Conservation (phyloP, 2,888 invertebrate species). For the Eupithecia pulchellata region DNA sequence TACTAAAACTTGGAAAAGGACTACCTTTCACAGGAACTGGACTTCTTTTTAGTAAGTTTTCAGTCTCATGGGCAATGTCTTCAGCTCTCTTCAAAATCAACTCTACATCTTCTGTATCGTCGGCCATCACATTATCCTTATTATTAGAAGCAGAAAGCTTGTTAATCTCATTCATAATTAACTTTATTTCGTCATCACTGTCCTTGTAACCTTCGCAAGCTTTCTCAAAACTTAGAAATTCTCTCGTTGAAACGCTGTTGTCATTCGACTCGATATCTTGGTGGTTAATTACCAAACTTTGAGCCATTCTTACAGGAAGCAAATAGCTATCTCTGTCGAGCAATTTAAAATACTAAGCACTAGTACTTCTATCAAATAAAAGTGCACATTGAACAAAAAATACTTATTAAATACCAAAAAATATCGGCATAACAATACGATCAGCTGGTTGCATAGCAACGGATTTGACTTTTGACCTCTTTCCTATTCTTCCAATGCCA, state of each 20-base stretch:
- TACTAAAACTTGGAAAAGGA: constrained; percentile 45
- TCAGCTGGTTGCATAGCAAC: constrained; percentile 37
- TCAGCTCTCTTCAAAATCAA: constrained; percentile 78
- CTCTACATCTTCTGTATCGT: constrained; percentile 75
- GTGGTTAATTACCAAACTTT: constrained; percentile 49
- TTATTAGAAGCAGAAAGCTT: constrained; percentile 75
- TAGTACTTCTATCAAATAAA: background rate
- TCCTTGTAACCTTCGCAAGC: constrained; percentile 74
- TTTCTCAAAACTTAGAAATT: constrained; percentile 75
- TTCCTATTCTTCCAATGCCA: too few species aligned
- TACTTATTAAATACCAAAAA: background rate
- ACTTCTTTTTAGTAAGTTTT: constrained; percentile 70
- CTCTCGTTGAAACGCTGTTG: constrained; percentile 74
- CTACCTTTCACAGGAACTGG: constrained; percentile 55
- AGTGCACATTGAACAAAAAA: background rate
- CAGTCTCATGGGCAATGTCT: constrained; percentile 72
- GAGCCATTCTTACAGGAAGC: constrained; percentile 54
- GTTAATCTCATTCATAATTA: constrained; percentile 89
- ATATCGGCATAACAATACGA: constrained; percentile 12
- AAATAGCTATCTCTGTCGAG: background rate
- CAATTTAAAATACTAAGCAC: background rate
- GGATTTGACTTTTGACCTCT: constrained; percentile 9
- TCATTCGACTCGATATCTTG: constrained; percentile 68
- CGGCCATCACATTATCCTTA: constrained; percentile 60
- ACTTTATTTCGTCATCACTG: constrained; percentile 87